These are phyloP conservation scores for Harmothoe impar DNA, from an alignment of 2,888 invertebrate species.

Conservation along the genomic window DNA sequence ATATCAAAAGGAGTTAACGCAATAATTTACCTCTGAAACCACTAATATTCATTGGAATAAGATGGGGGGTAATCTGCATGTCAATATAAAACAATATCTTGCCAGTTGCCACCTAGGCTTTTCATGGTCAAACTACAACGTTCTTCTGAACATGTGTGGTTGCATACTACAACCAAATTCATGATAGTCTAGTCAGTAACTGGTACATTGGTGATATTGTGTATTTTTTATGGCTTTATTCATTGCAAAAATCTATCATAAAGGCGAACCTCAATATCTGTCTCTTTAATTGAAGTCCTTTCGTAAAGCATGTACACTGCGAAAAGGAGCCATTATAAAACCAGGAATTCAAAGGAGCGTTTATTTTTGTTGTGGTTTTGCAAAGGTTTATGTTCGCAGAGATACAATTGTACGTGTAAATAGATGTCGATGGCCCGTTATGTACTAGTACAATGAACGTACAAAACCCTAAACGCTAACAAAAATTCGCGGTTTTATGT, in stretches of 20 bases:
- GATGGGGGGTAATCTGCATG: too few relatives aligned
- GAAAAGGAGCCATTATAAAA: neutral
- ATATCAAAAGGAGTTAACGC: neutral
- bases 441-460: neutral
- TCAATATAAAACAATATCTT: neutral
- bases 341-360: neutral
- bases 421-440: neutral
- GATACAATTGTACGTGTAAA: neutral
- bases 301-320: neutral
- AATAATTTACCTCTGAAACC: neutral
- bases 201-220: neutral
- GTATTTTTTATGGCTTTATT: neutral
- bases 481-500: neutral
- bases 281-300: neutral
- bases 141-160: too few relatives aligned
- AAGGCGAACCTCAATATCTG: neutral
- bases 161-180: neutral
- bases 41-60: too few relatives aligned
- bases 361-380: constrained; percentile 37
- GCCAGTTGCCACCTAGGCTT: constrained; percentile 9
- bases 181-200: constrained; percentile 29
- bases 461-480: constrained; percentile 26
- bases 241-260: neutral
- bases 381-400: neutral
- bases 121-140: neutral